Base-by-base conservation (phyloP, 2,797 vertebrate species). In the Rhinichthys osculus region DNA sequence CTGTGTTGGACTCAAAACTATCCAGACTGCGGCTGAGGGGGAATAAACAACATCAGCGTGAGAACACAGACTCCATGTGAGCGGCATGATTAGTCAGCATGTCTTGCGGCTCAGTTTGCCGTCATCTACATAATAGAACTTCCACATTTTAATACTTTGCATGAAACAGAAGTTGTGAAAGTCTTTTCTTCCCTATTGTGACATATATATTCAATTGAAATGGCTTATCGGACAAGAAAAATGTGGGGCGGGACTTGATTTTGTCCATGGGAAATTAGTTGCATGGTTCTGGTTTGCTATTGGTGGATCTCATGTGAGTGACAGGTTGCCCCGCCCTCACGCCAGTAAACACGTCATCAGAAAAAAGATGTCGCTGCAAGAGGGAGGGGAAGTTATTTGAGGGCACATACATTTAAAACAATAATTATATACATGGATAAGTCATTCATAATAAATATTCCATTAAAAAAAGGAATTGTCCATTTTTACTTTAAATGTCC, bases 1-100 rank as follows among this genome's bases (percentile, higher is more conserved):
- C 96, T 96, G 95, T 94, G 91, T 93, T 95, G 84, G 95, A 93
- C 90, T 95, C 95, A 95, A 96, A 96, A 94, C 95, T 96, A 94
- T 96, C 95, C 96, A 96, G 93, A 95, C 95, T 96, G 94, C 92
- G 95, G 94, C 95, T 96, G 90, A 88, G 44, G 79, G 78, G 81
- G 30, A 72, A 70, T 40, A 59, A 92, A 93, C 92, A 90, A 93
- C 89, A 95, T 30, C 3, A 73, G 62, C 13, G 52, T 81, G 90
- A 94, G 92, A 89, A 94, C 92, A 95, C 88, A 92, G 38, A 23
- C 59, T 66, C 23, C 40, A 44, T 35, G 70, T 30, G 17, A 23
- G 40, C 64, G n/a, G 64, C 44, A 76, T 3, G 7, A 52, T 38
- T n/a, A 50, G 47, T 81, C 47, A 52, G 47, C 21, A 38, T 11